Percentiles rank a stretch among this genome's conserved stretches.
Conservation (phyloP, 2,113 vertebrate species). For the Campylomormyrus tamandua region DNA sequence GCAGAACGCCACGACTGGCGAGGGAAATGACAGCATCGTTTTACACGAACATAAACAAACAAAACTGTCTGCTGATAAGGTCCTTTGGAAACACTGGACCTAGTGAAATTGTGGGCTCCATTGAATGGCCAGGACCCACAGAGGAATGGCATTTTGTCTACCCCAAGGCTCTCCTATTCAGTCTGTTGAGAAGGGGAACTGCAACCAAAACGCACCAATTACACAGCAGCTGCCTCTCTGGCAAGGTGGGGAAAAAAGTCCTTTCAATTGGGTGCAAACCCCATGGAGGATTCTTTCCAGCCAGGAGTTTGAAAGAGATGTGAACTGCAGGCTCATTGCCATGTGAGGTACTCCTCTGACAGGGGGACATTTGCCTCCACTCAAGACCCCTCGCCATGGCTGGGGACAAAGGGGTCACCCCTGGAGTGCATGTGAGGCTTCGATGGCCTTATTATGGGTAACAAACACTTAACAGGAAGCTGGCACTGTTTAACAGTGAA, state of each 20-base stretch:
- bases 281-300: background rate
- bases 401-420: background rate
- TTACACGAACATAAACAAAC: constrained; percentile 17
- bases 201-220: constrained; percentile 36
- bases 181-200: constrained; percentile 27
- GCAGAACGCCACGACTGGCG: background rate
- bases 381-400: background rate
- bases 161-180: constrained; percentile 32
- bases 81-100: constrained; percentile 26
- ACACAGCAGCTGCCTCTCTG: constrained; percentile 35
- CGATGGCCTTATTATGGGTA: background rate
- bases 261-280: constrained; percentile 1
- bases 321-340: constrained; percentile 29
- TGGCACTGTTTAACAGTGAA: background rate
- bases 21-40: background rate
- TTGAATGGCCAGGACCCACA: constrained; percentile 28
- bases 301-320: constrained; percentile 24
- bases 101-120: constrained; percentile 28
- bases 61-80: constrained; percentile 34
- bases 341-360: constrained; percentile 20
- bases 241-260: constrained; percentile 16
- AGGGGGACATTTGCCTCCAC: constrained; percentile 1
- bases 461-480: constrained; percentile 1
- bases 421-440: background rate
- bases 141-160: constrained; percentile 34